Base-by-base conservation (phyloP, 1,140 invertebrate species). In the Papilio helenus region DNA sequence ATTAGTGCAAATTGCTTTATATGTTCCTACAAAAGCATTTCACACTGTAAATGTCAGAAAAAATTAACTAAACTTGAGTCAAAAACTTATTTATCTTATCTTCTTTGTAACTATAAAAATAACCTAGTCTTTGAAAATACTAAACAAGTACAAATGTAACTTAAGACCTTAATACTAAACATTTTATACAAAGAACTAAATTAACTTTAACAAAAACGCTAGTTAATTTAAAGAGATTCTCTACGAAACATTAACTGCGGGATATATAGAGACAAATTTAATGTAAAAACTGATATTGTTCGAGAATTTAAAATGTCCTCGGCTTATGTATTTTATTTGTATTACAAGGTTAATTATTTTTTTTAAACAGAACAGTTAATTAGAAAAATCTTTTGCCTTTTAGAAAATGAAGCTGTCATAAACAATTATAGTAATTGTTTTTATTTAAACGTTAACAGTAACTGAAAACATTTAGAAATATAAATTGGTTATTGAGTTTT, bases 1-100 rank as follows among this genome's bases (percentile, higher is more conserved):
- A 74, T 74, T 74, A 74, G 72, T 49, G 44, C 72, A 74, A 74
- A 74, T 74, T 74, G 72, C 72, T 74, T 74, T 74, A 74, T 74
- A 49, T 74, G 72, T 74, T 74, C 42, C 20, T 46, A 74, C 72
- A 74, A 74, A 74, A 26, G 44, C 34, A 46, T 72, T 73, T 29
- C 72, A 49, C 23, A 44, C 14, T 74, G 44, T 74, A 14, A 20
- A 29, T 46, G 72, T 51, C 23, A 49, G 4, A 51, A 74, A 23
- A 26, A 12, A 49, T 20, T 23, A 23, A 26, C 9, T 18, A 26
- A 26, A 49, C 16, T 14, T 49, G 2, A 74, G 46, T 49, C 12
- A 12, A 29, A 16, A 68, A 68, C 23, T 29, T 16, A 61, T 61
- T 23, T 34, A 34, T 8, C 34, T 39, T 39, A 39, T 39, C 34